Evolutionary conservation across 1,140 invertebrate genomes (phyloP), one percentile per base, ranked within the genome.

Genomic region (Drosophila auraria): DNA sequence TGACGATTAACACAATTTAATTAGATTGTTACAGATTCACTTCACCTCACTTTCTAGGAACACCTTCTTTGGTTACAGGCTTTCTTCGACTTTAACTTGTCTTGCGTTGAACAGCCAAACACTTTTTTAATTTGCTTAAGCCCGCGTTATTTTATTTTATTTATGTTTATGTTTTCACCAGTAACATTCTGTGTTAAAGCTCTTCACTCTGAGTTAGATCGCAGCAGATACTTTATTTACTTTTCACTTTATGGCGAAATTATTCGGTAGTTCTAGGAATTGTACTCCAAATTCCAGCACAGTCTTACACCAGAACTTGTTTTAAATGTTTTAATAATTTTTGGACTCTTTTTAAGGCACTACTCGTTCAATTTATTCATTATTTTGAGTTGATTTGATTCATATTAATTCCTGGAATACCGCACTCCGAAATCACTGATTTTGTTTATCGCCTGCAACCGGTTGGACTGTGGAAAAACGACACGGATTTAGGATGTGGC

Each of bases 401-500:
- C 17, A 51, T 7, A 17, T 36, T 17, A 57, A 53, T 70, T 73
- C 69, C 42, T 2, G 30, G 69, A 74, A 73, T 57, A 40, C 38
- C 23, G 5, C 38, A 51, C 54, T 44, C 71, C n/a, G 20, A 38
- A 45, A 20, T 27, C 17, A 49, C 40, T 47, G 50, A 49, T 45
- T 38, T 70, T 23, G 51, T 38, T 71, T 23, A 44, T 72, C 17
- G 44, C 42, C 50, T 56, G 25, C 45, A 73, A 73, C 70, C 70
- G 70, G 70, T 73, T 73, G 70, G 53, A 33, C 23, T 3, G 33
- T 14, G 44, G 65, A 33, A 60, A 56, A 70, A n/a, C 64, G 36
- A 73, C 58, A 51, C 71, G 71, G 68, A 73, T 73, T 74, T 74
- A 74, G 71, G 71, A 74, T 74, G 38, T 40, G 63, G 23, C 9